These are phyloP conservation scores for Drosophila ohnishii DNA, from an alignment of 1,140 invertebrate species.

Conservation along the genomic window DNA sequence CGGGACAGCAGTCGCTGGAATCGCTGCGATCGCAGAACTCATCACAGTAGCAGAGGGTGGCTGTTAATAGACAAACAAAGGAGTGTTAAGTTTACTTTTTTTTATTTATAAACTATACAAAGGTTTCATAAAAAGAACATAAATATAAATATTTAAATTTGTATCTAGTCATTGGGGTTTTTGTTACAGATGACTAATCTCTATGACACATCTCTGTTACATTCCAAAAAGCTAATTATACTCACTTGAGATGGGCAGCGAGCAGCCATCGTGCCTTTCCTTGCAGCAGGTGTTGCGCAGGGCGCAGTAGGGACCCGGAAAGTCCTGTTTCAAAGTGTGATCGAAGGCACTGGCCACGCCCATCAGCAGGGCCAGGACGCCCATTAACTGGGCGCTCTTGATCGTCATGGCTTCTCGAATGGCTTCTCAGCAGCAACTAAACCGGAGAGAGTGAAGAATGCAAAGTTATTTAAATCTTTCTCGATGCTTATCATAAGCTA, in stretches of 20 bases:
- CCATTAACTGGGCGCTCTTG: constrained; percentile 43
- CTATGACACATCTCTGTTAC: neutral
- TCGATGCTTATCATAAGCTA: constrained; percentile 4
- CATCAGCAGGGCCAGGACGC: constrained; percentile 42
- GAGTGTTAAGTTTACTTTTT: neutral
- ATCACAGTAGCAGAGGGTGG: constrained; percentile 96
- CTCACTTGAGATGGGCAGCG: constrained; percentile 87
- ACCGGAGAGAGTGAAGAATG: neutral
- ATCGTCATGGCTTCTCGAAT: constrained; percentile 36
- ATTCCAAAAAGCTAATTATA: constrained; percentile 1
- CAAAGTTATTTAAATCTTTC: neutral
- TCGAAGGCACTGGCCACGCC: constrained; percentile 59
- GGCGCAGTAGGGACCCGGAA: constrained; percentile 77
- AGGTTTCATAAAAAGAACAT: no score
- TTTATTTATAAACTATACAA: neutral
- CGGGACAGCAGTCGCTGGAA: constrained; percentile 93
- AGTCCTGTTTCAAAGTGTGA: constrained; percentile 68
- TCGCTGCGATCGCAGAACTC: constrained; percentile 91
- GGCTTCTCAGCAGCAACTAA: constrained; percentile 21
- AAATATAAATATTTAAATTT: neutral
- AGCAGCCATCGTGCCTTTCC: constrained; percentile 89
- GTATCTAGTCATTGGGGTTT: neutral
- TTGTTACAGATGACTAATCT: neutral
- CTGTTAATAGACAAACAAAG: constrained; percentile 72
- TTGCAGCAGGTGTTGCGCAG: constrained; percentile 86